A percentile compares a stretch with the other conserved stretches of the same genome.
Evolutionary conservation across 1,140 invertebrate species (phyloP).

Genomic region (Mamestra configurata): DNA sequence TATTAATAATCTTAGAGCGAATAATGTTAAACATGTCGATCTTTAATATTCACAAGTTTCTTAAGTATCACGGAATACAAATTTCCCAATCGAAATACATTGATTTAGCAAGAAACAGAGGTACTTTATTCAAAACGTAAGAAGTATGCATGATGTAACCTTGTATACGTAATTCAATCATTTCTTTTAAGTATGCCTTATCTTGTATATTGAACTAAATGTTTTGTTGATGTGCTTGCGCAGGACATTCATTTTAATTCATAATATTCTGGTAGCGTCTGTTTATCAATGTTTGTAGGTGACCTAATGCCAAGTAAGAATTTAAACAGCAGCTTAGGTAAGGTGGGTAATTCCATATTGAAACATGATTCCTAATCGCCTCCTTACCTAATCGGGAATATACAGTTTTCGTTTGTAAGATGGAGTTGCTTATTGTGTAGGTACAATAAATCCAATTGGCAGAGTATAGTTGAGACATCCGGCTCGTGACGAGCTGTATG

Average conservation of each 20-base stretch:
- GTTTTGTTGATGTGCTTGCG: constrained; percentile 4
- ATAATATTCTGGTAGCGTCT: constrained; percentile 39
- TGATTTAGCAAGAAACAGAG: constrained; percentile 49
- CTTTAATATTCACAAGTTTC: constrained; percentile 48
- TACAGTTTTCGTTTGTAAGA: neutral
- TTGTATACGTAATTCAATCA: constrained; percentile 40
- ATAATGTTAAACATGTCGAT: constrained; percentile 36
- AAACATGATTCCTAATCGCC: constrained; percentile 10
- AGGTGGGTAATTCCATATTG: constrained; percentile 24
- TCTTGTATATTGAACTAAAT: constrained; percentile 9
- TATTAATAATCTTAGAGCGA: constrained; percentile 51
- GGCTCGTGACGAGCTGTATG: constrained; percentile 51
- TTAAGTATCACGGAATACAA: constrained; percentile 47
- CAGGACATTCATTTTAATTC: constrained; percentile 37
- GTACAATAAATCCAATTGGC: neutral
- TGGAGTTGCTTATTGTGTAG: constrained; percentile 4
- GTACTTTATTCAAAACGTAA: constrained; percentile 48
- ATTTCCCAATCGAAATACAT: constrained; percentile 53
- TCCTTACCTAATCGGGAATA: constrained; percentile 28
- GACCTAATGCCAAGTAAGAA: constrained; percentile 35
- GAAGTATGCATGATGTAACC: constrained; percentile 51
- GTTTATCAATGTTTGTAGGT: constrained; percentile 38
- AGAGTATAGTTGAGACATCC: constrained; percentile 59
- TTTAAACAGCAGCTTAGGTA: constrained; percentile 28
- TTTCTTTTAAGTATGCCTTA: constrained; percentile 34